Conservation (phyloP, 2,888 invertebrate genomes). For the Caenorhabditis drosophilae region DNA sequence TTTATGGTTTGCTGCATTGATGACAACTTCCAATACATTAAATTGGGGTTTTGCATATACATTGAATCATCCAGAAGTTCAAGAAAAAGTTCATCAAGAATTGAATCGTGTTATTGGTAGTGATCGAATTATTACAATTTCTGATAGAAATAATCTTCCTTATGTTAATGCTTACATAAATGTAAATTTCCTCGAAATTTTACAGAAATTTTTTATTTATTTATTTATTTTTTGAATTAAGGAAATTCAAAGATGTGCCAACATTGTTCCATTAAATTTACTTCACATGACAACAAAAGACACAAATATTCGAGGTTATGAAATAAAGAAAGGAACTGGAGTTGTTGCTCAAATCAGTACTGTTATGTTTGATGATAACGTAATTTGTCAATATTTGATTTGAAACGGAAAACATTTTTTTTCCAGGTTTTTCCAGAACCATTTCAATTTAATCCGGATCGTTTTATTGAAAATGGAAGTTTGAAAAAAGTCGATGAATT, state of each 20-base stretch:
- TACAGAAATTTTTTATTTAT: background rate
- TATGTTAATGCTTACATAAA: constrained; percentile 40
- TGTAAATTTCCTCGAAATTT: constrained; percentile 14
- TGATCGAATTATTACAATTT: constrained; percentile 35
- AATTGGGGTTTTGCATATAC: constrained; percentile 30
- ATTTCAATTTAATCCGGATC: constrained; percentile 49
- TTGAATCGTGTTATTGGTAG: constrained; percentile 46
- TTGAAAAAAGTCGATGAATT: constrained; percentile 42
- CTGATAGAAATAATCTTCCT: constrained; percentile 34
- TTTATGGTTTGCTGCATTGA: constrained; percentile 34
- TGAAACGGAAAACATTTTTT: no score
- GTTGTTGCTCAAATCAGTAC: constrained; percentile 36
- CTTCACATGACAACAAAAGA: constrained; percentile 29
- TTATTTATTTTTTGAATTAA: background rate
- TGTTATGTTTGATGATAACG: constrained; percentile 37
- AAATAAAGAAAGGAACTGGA: constrained; percentile 28
- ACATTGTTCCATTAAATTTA: constrained; percentile 32
- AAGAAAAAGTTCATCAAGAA: constrained; percentile 43
- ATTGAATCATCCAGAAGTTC: constrained; percentile 31
- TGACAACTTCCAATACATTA: constrained; percentile 36
- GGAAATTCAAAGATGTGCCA: constrained; percentile 38
- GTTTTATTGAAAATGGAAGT: constrained; percentile 57
- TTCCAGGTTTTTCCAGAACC: constrained; percentile 58
- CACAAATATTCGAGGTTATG: constrained; percentile 22
- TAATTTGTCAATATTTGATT: no score